Base-by-base conservation (phyloP, 1,140 invertebrate species). In the Yoshiicerus persimilis region DNA sequence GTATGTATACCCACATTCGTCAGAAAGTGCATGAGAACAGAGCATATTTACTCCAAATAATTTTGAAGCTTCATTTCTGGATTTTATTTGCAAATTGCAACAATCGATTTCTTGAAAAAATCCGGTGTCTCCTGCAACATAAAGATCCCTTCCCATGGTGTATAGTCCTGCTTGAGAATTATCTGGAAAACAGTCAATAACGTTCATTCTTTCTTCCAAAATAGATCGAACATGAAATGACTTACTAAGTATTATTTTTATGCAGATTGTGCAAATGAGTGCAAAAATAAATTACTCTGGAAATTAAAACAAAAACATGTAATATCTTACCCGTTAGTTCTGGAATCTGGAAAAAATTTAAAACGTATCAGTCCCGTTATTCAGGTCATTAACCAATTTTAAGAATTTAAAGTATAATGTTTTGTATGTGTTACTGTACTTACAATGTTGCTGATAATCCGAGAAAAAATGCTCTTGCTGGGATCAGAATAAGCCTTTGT, bases 401-500 rank as follows among this genome's bases (percentile, higher is more conserved):
- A 25, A 20, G 56, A 62, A 8, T 23, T 20, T 20, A 23, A 4
- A 20, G 20, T 62, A 2, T 20, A 20, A 3, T 23, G 20, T 20
- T 62, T 70, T 32, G 13, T 32, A 8, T 16, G 9, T 4, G 25
- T 8, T 30, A 4, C 9, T n/a, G 10, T 10, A 64, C n/a, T 32
- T 23, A 88, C 27, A 39, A 41, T 39, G n/a, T 32, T 84, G n/a
- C 38, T 47, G 23, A 84, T 30, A 34, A 89, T 87, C 16, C 84
- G 66, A 23, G 90, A 86, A 23, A 92, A 70, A 64, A 92, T 89
- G 87, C 92, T 92, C 87, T 92, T 93, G 87, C 90, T 91, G 8
- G 93, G 92, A 87, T 93, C 93, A 8, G 92, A 88, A 87, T 91
- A 92, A 0, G 92, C 91, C 70, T 91, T 92, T 0, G 93, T 93